Evolutionary conservation across 1,140 invertebrate genomes (phyloP), one percentile per base, ranked within the genome.

Genomic region (Plutomurus gul): DNA sequence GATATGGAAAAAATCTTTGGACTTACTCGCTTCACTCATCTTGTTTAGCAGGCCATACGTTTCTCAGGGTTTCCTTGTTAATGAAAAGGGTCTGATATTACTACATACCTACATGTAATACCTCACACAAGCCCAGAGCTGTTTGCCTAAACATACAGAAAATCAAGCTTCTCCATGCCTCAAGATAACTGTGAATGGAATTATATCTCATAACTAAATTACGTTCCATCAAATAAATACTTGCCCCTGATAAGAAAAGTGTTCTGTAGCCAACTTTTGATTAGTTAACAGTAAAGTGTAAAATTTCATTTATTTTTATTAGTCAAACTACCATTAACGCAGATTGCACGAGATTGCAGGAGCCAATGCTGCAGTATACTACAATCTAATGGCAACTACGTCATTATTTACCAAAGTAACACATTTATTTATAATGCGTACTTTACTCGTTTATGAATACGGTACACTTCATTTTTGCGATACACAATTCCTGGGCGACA

Each of bases 231-330:
- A 33, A n/a, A n/a, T n/a, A n/a, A n/a, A n/a, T n/a, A 22, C 47
- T 60, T 60, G 22, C 16, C 25, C 51, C 8, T 60, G 33, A 60
- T 27, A 60, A 60, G 47, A 60, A 60, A 60, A 30, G 33, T 30
- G 10, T 25, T 60, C 27, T 33, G 18, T 30, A 30, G 51, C 51
- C 51, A 60, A 60, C 51, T 60, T 60, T 60, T 60, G 51, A 60
- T 60, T 60, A 60, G 51, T 25, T 60, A 60, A 60, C 51, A 30
- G 51, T 60, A 60, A 60, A 60, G 51, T 60, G 51, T 60, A 60
- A 60, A 60, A 60, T 30, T 60, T 60, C 51, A 60, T 60, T 60
- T 60, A 60, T 60, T 60, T 60, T 60, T 60, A 60, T 60, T 30
- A 60, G 51, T 13, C 25, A 60, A 60, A 60, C 16, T 60, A 30